These are phyloP conservation scores for Leptopilina boulardi DNA, from an alignment of 1,140 invertebrate genomes.

Conservation along the genomic window DNA sequence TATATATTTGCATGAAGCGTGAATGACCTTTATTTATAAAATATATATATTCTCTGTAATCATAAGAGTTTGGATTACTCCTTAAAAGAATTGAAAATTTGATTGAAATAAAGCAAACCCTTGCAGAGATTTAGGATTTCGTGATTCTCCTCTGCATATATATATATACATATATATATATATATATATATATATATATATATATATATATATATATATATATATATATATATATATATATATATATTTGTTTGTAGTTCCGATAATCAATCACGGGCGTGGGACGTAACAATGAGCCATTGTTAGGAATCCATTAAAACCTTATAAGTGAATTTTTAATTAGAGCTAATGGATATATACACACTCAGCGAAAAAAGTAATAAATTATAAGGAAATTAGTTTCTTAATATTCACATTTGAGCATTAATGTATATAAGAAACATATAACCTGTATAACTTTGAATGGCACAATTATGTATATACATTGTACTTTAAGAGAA, in stretches of 20 bases:
- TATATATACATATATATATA: neutral
- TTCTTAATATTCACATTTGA: too few relatives aligned
- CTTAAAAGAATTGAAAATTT: neutral
- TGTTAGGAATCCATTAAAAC: constrained; percentile 32
- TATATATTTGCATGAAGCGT: neutral
- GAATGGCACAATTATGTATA: too few relatives aligned
- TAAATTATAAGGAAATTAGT: neutral
- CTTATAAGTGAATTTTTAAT: constrained; percentile 29
- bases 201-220: too few relatives aligned
- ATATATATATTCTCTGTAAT: neutral
- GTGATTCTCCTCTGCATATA: neutral
- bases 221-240: neutral
- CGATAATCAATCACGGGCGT: constrained; percentile 33
- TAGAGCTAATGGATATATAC: constrained; percentile 4
- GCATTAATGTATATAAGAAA: too few relatives aligned
- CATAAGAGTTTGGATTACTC: neutral
- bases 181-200: neutral
- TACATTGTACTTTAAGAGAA: too few relatives aligned
- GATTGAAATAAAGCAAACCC: neutral
- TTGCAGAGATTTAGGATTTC: neutral
- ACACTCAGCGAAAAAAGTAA: neutral
- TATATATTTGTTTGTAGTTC: neutral
- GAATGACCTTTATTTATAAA: constrained; percentile 57
- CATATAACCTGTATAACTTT: too few relatives aligned
- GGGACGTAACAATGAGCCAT: constrained; percentile 31